Conservation (phyloP, 2,888 invertebrate genomes). For the Allygus modestus region DNA sequence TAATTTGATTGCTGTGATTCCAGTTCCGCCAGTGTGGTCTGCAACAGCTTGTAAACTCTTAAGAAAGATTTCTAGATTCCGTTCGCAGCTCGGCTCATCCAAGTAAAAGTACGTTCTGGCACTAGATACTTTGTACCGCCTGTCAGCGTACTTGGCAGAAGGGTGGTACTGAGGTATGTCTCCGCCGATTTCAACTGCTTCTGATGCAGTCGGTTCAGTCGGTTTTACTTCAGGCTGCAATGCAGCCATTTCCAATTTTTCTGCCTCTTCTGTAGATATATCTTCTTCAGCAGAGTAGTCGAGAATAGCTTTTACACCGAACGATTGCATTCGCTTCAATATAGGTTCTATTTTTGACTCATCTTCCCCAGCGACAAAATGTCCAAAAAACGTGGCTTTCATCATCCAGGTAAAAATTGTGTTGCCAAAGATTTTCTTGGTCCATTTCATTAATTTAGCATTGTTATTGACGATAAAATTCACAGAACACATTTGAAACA, state of each 20-base stretch:
- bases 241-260: constrained; percentile 95
- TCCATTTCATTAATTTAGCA: constrained; percentile 91
- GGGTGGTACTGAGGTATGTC: constrained; percentile 90
- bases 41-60: constrained; percentile 97
- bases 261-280: constrained; percentile 93
- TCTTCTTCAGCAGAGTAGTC: constrained; percentile 99
- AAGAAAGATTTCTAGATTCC: constrained; percentile 96
- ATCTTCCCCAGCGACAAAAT: constrained; percentile 99
- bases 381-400: constrained; percentile 98
- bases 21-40: constrained; percentile 94
- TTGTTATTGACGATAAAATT: constrained; percentile 94
- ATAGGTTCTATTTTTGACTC: constrained; percentile 90
- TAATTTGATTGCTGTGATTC: constrained; percentile 97
- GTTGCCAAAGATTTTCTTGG: constrained; percentile 87
- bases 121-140: constrained; percentile 94
- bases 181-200: constrained; percentile 80
- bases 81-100: constrained; percentile 98
- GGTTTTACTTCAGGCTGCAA: constrained; percentile 72
- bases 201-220: not conserved
- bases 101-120: constrained; percentile 99
- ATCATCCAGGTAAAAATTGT: constrained; percentile 88
- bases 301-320: constrained; percentile 99
- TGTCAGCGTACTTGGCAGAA: constrained; percentile 94
- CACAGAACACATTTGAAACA: constrained; percentile 93
- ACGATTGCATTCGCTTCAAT: constrained; percentile 90